Evolutionary conservation across 2,888 invertebrate species (phyloP), one percentile per base, ranked within the genome.

Genomic region (Erannis defoliaria): DNA sequence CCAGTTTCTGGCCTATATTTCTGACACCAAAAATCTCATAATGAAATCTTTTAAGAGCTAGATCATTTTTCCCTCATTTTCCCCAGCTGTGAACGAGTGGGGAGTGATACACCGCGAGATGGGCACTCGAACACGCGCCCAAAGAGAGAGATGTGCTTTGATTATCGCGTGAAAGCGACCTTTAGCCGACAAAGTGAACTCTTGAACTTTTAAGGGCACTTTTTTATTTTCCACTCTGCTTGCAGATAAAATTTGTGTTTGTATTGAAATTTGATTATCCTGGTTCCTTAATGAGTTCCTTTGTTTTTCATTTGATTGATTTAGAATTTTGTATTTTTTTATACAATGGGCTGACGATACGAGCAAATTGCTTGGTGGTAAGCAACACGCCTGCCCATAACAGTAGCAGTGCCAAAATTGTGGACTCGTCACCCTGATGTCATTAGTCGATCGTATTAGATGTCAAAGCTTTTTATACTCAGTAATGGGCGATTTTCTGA

Each of bases 171-270:
- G 21, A 12, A 38, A 38, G 50, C 37, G 38, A 12, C 51, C 29
- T 42, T 51, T 40, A 51, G 51, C 51, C 38, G 51, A 51, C 50
- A 51, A 38, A 51, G 50, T 16, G 29, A 5, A 38, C 26, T 18
- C 50, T 51, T 26, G 14, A 46, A 38, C 50, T 23, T 23, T 49
- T 37, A 14, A 49, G 49, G 23, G 49, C 21, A 31, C 50, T 29
- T 29, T 50, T 51, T 46, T n/a, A 9, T 26, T 45, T 45, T 23
- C 6, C 1, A 1, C n/a, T 8, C 9, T 45, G 8, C 5, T 4
- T 12, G 19, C 12, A 4, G 19, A 40, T 19, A 21, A 26, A 26
- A n/a, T 23, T 19, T 42, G 40, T 40, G 9, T 18, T 6, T 19
- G 19, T 40, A 40, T 2, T 19, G 4, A 40, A 12, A 18, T 8